phyloP scores from a whole-genome alignment of 2,888 invertebrate genomes.

The Drosophila emarginata region DNA sequence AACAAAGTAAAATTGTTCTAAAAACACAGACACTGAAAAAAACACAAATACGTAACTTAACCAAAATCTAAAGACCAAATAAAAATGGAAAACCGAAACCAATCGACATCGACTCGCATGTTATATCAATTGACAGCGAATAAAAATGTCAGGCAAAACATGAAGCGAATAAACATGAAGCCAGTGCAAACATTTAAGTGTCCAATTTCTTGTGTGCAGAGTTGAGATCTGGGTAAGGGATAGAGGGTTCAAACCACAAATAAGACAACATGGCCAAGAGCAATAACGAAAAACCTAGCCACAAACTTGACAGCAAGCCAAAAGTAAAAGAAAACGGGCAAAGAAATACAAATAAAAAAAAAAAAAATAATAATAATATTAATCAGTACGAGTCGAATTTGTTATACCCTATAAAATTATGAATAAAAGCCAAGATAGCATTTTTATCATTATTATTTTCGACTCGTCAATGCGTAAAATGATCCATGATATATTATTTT shows the following conservation, averaged over 20 bases:
- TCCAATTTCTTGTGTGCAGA: constrained; percentile 61
- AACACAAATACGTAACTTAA: background rate
- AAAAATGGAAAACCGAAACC: background rate
- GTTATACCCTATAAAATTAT: too few species aligned
- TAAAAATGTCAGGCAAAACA: constrained; percentile 77
- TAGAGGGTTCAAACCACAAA: constrained; percentile 54
- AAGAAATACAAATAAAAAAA: constrained; percentile 5
- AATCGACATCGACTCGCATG: constrained; percentile 46
- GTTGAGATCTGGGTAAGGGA: background rate
- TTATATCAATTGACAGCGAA: constrained; percentile 80
- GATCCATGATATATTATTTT: too few species aligned
- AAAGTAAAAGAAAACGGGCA: constrained; percentile 56
- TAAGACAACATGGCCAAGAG: constrained; percentile 57
- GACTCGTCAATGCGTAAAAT: too few species aligned
- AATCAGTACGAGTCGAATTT: too few species aligned
- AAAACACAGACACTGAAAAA: background rate
- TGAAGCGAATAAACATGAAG: constrained; percentile 56
- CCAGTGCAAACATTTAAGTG: constrained; percentile 65
- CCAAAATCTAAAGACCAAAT: background rate
- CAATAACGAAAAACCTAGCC: constrained; percentile 29
- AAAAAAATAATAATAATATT: too few species aligned
- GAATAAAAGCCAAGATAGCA: too few species aligned
- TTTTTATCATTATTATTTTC: too few species aligned
- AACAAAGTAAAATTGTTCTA: constrained; percentile 41
- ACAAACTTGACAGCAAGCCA: constrained; percentile 63